Base-by-base conservation (phyloP, 2,797 vertebrate genomes). In the Danio aesculapii region DNA sequence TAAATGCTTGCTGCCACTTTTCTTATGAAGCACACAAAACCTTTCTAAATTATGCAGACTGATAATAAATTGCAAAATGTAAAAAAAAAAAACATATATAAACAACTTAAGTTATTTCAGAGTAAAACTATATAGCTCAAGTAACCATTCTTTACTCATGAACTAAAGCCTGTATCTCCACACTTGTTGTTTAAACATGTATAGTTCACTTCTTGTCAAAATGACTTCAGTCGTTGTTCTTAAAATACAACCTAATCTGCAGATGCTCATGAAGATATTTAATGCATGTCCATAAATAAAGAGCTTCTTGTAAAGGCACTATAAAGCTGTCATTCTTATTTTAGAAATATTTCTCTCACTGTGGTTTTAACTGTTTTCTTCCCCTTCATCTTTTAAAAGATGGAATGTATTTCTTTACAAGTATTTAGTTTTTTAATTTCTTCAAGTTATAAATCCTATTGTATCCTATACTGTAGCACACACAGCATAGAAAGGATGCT, bases 231-330 rank as follows among this genome's bases (percentile, higher is more conserved):
- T 5, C 39, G 16, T 14, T 43, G n/a, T 63, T 10, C 61, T 43
- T 39, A 43, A 16, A 63, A 43, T 63, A 14, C 61, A 63, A 8
- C 14, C 16, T 43, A 7, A n/a, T 39, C 39, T 63, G 39, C 30
- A n/a, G 39, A 43, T 39, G 13, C 67, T 53, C 12, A 30, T 6
- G 53, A 8, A 70, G 21, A 70, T 19, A 52, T 7, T 16, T 52
- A 16, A 72, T 72, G 69, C 69, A 44, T 52, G 50, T 59, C 16
- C 71, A 59, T 50, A 57, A 57, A 70, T 70, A 49, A 16, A 52
- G 69, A 43, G 41, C n/a, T 44, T 19, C 57, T 44, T 3, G 6
- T 57, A 55, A 55, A n/a, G 7, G 19, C 12, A 49, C 39, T 46
- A 46, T 16, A 8, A 10, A 21, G 47, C 10, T 69, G 17, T 44